Evolutionary conservation across 2,888 invertebrate genomes (phyloP), one percentile per base, ranked within the genome.

Genomic region (Volucella bombylans): DNA sequence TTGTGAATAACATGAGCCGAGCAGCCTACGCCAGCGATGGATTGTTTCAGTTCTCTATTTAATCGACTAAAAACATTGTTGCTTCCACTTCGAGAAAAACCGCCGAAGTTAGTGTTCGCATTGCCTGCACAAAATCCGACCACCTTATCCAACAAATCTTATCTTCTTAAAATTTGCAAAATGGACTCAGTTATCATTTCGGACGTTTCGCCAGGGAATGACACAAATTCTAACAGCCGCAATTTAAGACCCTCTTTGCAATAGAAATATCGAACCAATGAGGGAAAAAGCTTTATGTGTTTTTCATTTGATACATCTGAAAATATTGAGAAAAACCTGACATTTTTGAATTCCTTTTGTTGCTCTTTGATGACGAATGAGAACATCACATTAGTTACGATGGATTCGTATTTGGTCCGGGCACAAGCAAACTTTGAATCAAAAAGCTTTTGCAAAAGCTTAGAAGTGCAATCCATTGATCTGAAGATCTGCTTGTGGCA

Each of bases 291-390:
- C 12, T 78, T 71, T 15, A 65, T 55, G 11, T 64, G 54, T 67
- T 50, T 64, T 55, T 74, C 39, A 45, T 74, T 74, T 39, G 69
- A 64, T 38, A 54, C 77, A 43, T 78, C 67, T 8, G 71, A 49
- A 47, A 61, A 69, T 18, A 73, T 47, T 49, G 47, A 54, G 4
- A 64, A 4, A 61, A 62, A 64, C 1, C 71, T 54, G 38, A 87
- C 67, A 43, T 87, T 62, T 45, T 73, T 41, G 45, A 89, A 74
- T 31, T 86, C 77, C 47, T 65, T 59, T 49, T 86, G 41, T 12
- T 88, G 64, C 52, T 77, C 50, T 8, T 85, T 74, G 43, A 86
- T 38, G 49, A 81, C 45, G 38, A 64, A 54, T 18, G 55, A 43
- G n/a, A 47, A 55, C 49, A 67, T 45, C 14, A 74, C 65, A 31